These are phyloP conservation scores for Drosophila barbarae DNA, from an alignment of 2,888 invertebrate genomes.

Conservation along the genomic window DNA sequence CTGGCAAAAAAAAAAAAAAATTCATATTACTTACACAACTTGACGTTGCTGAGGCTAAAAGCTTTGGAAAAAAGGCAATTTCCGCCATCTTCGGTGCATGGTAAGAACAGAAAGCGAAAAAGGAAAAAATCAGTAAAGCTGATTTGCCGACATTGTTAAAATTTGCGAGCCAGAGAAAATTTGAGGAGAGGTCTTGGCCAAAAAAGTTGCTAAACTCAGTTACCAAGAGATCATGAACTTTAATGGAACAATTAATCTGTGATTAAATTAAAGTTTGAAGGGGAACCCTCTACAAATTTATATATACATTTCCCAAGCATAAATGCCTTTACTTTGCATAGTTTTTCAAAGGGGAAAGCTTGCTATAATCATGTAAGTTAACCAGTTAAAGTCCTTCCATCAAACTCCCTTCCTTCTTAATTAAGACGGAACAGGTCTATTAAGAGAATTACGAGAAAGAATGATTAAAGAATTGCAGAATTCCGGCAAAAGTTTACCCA, in stretches of 20 bases:
- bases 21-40: constrained; percentile 53
- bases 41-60: constrained; percentile 49
- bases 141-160: constrained; percentile 61
- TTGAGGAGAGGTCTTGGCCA: not conserved
- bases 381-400: not conserved
- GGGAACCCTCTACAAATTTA: not conserved
- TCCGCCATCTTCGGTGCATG: constrained; percentile 57
- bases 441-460: constrained; percentile 24
- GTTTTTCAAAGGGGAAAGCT: not conserved
- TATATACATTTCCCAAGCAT: not conserved
- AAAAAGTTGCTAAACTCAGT: not conserved
- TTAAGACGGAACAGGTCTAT: constrained; percentile 26
- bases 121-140: constrained; percentile 15
- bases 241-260: not conserved
- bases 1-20: constrained; percentile 55
- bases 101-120: constrained; percentile 4
- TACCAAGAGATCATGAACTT: not conserved
- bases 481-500: constrained; percentile 27
- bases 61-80: constrained; percentile 61
- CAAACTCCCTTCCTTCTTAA: not conserved
- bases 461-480: constrained; percentile 23
- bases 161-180: constrained; percentile 46
- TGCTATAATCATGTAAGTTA: not conserved
- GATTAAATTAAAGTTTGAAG: not conserved
- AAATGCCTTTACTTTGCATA: not conserved